Evolutionary conservation across 1,140 invertebrate species (phyloP), one percentile per base, ranked within the genome.

Genomic region (Neelides sp.): DNA sequence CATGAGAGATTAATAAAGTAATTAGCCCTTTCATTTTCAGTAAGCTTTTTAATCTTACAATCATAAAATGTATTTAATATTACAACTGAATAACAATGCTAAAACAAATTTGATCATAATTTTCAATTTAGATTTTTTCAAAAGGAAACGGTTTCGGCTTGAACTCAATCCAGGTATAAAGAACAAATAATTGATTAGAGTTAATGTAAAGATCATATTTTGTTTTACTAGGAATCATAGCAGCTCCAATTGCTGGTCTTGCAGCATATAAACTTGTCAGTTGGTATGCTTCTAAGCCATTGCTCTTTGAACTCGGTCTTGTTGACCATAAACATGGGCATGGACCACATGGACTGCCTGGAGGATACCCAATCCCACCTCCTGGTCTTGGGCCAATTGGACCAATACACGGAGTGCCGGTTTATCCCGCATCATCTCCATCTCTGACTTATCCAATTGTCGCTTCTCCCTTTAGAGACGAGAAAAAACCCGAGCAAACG

Each of bases 91-190:
- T 10, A 19, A 43, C 10, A 43, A 24, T 7, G 15, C 37, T 19
- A 15, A 15, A 22, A 28, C 12, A 22, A 23, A 24, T 2, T 4
- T 15, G 22, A 20, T 27, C 30, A 23, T 30, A 46, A 27, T 46
- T 32, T 32, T 34, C 35, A 34, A 27, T 46, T 46, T 46, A 24
- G 13, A 30, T 36, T 22, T 47, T 47, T 19, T 32, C 40, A 26
- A 26, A 42, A 23, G 24, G 8, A 10, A 41, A 37, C 45, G 52
- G 4, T 30, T 54, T 17, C 45, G 52, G 0, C 24, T 54, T 13
- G 28, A 48, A 19, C 42, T 54, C 12, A 37, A 54, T 35, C 52
- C 52, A 13, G 52, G 45, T 1, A 32, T 54, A n/a, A n/a, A n/a
- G n/a, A n/a, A n/a, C n/a, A n/a, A n/a, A n/a, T n/a, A n/a, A n/a